Evolutionary conservation across 2,113 vertebrate genomes (phyloP), one percentile per base, ranked within the genome.

Genomic region (Sander lucioperca): DNA sequence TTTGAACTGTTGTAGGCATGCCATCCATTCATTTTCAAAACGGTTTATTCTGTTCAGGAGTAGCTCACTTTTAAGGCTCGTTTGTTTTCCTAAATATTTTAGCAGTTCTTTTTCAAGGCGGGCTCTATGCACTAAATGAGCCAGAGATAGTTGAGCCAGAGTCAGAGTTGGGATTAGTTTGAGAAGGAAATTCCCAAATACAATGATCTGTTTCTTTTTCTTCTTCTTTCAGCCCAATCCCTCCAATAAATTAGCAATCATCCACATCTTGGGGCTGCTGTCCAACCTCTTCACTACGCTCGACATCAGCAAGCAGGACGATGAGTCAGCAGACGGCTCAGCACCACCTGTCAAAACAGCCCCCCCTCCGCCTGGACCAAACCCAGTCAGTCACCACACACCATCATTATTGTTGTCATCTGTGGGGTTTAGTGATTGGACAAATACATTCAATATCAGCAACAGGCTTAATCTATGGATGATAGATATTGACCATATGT

Each of bases 211-310:
- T 77, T 56, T n/a, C 16, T 18, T 47, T 47, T 15, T 62, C 27
- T 84, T 95, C 72, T 92, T 78, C 53, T 88, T 92, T 11, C 93
- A 99, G 98, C 98, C 98, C 10, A 99, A 99, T 93, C 97, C 98
- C 14, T 99, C 98, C 81, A 99, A 99, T 93, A 99, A 98, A 72
- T 89, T 99, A 93, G 98, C 98, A 47, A 99, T 99, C 89, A 98
- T 99, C 92, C 98, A 99, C 91, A 99, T 99, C 89, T 89, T 99
- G 94, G 98, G 98, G 33, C 95, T 99, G 79, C 96, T 99, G 50
- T 99, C 98, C 91, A 99, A 99, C 90, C 96, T 99, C 78, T 99
- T 99, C 93, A 99, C 98, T 39, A 99, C 98, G 0, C 92, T 99
- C 75, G 98, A 99, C 83, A 97, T 99, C 95, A 99, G 97, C 94